Conservation (phyloP, 2,797 vertebrate species). For the Phoebastria nigripes region DNA sequence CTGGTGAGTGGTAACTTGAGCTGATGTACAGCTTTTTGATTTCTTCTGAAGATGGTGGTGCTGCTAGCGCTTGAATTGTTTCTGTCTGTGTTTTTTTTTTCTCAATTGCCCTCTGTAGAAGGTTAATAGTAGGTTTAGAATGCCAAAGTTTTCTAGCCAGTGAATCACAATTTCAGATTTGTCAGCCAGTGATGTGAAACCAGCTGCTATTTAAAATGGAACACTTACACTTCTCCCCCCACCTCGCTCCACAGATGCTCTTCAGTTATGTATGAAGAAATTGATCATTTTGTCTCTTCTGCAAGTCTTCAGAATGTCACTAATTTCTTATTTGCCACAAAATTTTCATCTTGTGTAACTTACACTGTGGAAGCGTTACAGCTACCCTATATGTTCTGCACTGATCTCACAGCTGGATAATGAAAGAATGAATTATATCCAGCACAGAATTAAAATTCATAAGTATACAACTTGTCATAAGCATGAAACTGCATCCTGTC, state of each 20-base stretch:
- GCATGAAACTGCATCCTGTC: slow-evolving; percentile 12
- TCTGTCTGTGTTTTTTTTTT: neutral
- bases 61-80: neutral
- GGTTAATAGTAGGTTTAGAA: slow-evolving; percentile 53
- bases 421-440: slow-evolving; percentile 26
- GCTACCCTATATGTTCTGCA: neutral
- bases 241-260: neutral
- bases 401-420: slow-evolving; percentile 42
- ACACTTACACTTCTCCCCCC: neutral
- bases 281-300: slow-evolving; percentile 13
- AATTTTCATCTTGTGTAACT: neutral
- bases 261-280: slow-evolving; percentile 6
- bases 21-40: slow-evolving; percentile 9
- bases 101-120: slow-evolving; percentile 35
- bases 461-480: neutral
- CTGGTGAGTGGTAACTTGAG: neutral
- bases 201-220: slow-evolving; percentile 40
- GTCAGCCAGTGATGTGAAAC: slow-evolving; percentile 42
- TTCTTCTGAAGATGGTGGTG: slow-evolving; percentile 1
- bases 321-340: slow-evolving; percentile 41
- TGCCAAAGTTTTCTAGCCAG: slow-evolving; percentile 29
- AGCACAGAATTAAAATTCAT: slow-evolving; percentile 33
- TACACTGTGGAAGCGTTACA: neutral
- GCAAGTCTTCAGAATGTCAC: slow-evolving; percentile 2
- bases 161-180: slow-evolving; percentile 51